These are phyloP conservation scores for Danaus melanippus DNA, from an alignment of 1,140 invertebrate genomes.

Conservation along the genomic window DNA sequence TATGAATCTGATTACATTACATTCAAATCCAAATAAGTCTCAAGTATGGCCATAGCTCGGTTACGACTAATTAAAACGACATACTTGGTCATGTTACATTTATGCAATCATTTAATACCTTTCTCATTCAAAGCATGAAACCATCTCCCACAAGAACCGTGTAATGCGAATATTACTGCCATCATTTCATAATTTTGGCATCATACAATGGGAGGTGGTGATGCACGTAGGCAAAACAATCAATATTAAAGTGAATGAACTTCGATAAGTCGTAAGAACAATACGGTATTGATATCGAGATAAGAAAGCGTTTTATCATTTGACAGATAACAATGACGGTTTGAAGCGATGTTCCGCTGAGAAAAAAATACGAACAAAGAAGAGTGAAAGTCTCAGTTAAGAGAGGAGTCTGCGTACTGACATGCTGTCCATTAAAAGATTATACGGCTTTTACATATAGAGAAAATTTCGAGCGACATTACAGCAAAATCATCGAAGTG, in stretches of 20 bases:
- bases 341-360: conserved; percentile 42
- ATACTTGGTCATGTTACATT: too few relatives aligned
- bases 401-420: conserved; percentile 19
- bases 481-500: neutral
- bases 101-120: too few relatives aligned
- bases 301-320: conserved; percentile 50
- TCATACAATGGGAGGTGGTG: conserved; percentile 6
- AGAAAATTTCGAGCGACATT: conserved; percentile 17
- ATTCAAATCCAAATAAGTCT: too few relatives aligned
- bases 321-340: conserved; percentile 39
- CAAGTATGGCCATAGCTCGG: too few relatives aligned
- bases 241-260: conserved; percentile 32
- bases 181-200: too few relatives aligned
- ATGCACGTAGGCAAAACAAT: conserved; percentile 11
- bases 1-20: too few relatives aligned
- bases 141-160: too few relatives aligned
- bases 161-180: too few relatives aligned
- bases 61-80: too few relatives aligned
- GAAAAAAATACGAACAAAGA: conserved; percentile 48
- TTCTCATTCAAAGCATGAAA: too few relatives aligned
- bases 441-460: conserved; percentile 24
- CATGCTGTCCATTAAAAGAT: conserved; percentile 17
- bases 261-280: conserved; percentile 30
- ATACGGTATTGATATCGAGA: conserved; percentile 37
- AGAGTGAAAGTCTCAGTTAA: conserved; percentile 48